Percentiles rank a stretch among this genome's conserved stretches.
Evolutionary conservation across 1,140 invertebrate species (phyloP).

Genomic region (Neodiprion pinetum): DNA sequence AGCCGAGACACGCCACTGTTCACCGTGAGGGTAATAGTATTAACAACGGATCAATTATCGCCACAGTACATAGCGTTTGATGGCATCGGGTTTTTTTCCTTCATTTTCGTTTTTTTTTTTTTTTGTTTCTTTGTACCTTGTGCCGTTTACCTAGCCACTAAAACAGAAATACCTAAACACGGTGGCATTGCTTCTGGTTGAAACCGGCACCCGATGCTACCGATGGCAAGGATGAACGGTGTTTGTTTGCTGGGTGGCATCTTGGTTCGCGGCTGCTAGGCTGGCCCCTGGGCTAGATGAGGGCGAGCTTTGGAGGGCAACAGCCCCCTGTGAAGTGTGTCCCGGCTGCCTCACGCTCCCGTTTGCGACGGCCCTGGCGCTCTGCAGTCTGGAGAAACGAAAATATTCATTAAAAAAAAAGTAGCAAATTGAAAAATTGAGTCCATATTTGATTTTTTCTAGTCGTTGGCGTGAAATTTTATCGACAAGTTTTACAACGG

Average conservation of each 20-base stretch:
- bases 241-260: constrained; percentile 47
- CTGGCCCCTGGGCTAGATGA: constrained; percentile 63
- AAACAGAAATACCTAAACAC: neutral
- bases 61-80: too few species aligned
- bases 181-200: neutral
- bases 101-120: neutral
- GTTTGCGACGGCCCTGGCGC: constrained; percentile 62
- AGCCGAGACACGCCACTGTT: too few species aligned
- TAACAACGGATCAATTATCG: too few species aligned
- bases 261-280: constrained; percentile 55
- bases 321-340: constrained; percentile 59
- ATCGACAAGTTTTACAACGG: too few species aligned
- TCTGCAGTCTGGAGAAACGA: constrained; percentile 54
- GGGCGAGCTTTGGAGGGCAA: constrained; percentile 61
- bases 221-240: neutral
- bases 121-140: constrained; percentile 22
- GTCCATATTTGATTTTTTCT: too few species aligned
- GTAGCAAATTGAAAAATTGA: too few species aligned
- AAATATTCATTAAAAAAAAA: too few species aligned
- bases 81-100: neutral
- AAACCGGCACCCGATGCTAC: neutral
- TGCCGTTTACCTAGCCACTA: neutral
- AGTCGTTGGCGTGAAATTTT: too few species aligned
- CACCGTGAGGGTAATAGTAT: too few species aligned
- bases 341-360: constrained; percentile 58